Percentiles rank a stretch among this genome's conserved stretches.
phyloP scores from a whole-genome alignment of 2,888 invertebrate species.

The Rhagonycha fulva region DNA sequence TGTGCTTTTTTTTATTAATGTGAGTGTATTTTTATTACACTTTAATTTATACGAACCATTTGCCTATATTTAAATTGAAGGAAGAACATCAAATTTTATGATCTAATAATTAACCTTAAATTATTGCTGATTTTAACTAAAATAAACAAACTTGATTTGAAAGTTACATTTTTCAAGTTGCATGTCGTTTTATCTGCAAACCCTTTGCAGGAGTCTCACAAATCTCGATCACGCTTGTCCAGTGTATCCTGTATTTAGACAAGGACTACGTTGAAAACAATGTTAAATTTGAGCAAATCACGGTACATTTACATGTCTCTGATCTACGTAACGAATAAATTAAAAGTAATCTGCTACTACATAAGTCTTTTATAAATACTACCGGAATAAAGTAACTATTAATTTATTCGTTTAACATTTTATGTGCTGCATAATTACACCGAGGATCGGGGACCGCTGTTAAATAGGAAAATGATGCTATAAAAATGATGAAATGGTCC shows the following conservation, averaged over 20 bases:
- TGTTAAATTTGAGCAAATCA: slow-evolving; percentile 49
- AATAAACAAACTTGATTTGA: background rate
- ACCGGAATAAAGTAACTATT: slow-evolving; percentile 45
- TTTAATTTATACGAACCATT: background rate
- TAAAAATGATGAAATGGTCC: slow-evolving; percentile 43
- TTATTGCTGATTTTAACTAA: background rate
- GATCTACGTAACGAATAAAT: slow-evolving; percentile 45
- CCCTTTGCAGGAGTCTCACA: slow-evolving; percentile 36
- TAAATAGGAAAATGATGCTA: slow-evolving; percentile 37
- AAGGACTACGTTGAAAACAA: slow-evolving; percentile 45
- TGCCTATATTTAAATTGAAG: background rate
- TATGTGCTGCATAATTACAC: slow-evolving; percentile 44
- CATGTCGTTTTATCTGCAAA: slow-evolving; percentile 19
- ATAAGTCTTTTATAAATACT: slow-evolving; percentile 42
- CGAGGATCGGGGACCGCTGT: slow-evolving; percentile 38
- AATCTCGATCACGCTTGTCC: slow-evolving; percentile 43
- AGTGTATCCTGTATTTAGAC: slow-evolving; percentile 47
- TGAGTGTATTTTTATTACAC: background rate
- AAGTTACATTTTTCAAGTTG: slow-evolving; percentile 6
- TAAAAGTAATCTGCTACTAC: slow-evolving; percentile 42
- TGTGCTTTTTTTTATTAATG: background rate
- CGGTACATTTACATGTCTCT: slow-evolving; percentile 41
- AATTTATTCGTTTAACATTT: slow-evolving; percentile 46
- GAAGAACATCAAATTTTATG: background rate
- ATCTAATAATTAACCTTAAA: background rate